Evolutionary conservation across 2,113 vertebrate species (phyloP).

Genomic region (Lucifuga dentata): DNA sequence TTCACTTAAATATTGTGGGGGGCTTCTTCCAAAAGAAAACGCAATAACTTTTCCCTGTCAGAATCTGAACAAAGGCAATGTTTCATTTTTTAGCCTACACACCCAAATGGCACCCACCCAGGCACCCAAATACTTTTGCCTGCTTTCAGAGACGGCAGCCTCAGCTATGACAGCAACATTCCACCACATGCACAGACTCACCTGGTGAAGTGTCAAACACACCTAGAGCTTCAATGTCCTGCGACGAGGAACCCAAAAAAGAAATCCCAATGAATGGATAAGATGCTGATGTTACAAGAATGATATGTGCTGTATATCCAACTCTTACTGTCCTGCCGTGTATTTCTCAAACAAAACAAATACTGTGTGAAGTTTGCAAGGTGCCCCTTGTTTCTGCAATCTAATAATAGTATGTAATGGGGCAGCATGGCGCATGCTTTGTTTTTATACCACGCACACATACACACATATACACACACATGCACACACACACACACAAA

Average conservation of each 20-base stretch:
- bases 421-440: background rate
- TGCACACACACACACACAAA: constrained; percentile 22
- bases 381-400: background rate
- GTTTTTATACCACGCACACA: background rate
- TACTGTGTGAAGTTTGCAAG: background rate
- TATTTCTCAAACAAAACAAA: constrained; percentile 1
- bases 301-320: background rate
- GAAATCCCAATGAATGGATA: background rate
- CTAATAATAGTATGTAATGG: background rate
- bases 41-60: constrained; percentile 13
- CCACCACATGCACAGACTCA: constrained; percentile 55
- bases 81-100: constrained; percentile 24
- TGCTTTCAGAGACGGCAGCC: constrained; percentile 7
- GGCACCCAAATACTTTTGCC: constrained; percentile 23
- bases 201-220: constrained; percentile 21
- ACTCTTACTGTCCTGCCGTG: background rate
- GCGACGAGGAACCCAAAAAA: constrained; percentile 2
- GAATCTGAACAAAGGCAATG: constrained; percentile 17
- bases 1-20: constrained; percentile 11
- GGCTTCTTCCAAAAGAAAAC: background rate
- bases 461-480: constrained; percentile 8
- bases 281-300: constrained; percentile 1
- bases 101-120: no score
- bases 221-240: constrained; percentile 36
- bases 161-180: constrained; percentile 48